Base-by-base conservation (phyloP, 2,888 invertebrate genomes). In the Itoplectis maculator region DNA sequence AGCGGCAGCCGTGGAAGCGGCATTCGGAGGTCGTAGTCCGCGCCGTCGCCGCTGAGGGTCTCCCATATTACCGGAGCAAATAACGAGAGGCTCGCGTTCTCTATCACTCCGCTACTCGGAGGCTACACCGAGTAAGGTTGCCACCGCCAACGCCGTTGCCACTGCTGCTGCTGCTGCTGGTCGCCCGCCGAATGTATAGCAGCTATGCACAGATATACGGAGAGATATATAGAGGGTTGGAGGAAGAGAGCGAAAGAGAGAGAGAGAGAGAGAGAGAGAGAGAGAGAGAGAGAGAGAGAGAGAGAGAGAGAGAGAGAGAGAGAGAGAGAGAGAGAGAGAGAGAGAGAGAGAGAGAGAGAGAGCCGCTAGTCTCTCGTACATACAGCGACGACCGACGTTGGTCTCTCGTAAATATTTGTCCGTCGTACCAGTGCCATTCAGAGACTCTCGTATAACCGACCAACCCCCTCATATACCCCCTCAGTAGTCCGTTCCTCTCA, bases 331-430 rank as follows among this genome's bases (percentile, higher is more conserved):
- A 29, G 29, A 5, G 29, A 3, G 2, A 2, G 29, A 56, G 45
- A 35, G 54, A 29, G 56, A 29, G 66, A 59, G 61, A 15, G 47
- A 45, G 47, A 15, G 18, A 68, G 59, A 35, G 20, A 54, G 76
- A 69, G 23, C 63, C 45, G 68, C 61, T 18, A 29, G 79, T 68
- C 54, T 72, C 54, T 73, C 76, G 68, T 47, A 82, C 85, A 84
- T 80, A 83, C 82, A 87, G 84, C 87, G 82, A 79, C 82, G 84
- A 84, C 82, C 87, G 84, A 82, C 85, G 88, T 84, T 85, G 88
- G 88, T 88, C 89, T 87, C 86, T 82, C 85, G 89, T 88, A 91
- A 90, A 91, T 91, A 90, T 91, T 90, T 90, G 89, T 83, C 77
- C 84, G 73, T 85, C 81, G 80, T 79, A 83, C 79, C 79, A 69